Evolutionary conservation across 2,888 invertebrate species (phyloP), one percentile per base, ranked within the genome.

Genomic region (Flabesymbios commensalis): DNA sequence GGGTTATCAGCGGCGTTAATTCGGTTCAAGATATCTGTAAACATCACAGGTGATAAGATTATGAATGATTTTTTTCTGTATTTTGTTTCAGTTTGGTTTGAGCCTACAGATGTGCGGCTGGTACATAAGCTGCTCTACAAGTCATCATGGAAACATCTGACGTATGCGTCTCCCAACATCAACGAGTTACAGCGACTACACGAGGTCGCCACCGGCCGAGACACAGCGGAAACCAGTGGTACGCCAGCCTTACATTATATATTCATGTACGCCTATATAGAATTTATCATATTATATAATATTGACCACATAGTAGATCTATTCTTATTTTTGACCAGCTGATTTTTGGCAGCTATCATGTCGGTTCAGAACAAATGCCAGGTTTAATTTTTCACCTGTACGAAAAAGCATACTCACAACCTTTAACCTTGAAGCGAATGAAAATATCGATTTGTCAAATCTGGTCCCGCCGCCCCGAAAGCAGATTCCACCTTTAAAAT

Each of bases 21-120:
- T 24, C 22, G 24, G 39, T 36, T 36, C n/a, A n/a, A n/a, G n/a
- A n/a, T n/a, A n/a, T n/a, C n/a, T 36, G 39, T n/a, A 36, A 10
- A n/a, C n/a, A 10, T 14, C 39, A 36, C 10, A 36, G 39, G 39
- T 36, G 39, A 36, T 14, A 36, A 10, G 39, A n/a, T 36, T 36
- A 36, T 14, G 10, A 14, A 36, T n/a, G 39, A 36, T 10, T 36
- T 10, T 36, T 36, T n/a, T 10, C n/a, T 10, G 45, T 45, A n/a
- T 45, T n/a, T 80, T 80, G 74, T 89, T 88, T 68, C 87, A 89
- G 93, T 93, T 5, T 92, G 93, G 86, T 94, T 89, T 79, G 95
- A 95, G 79, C 93, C 94, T 1, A 94, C 94, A 0, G 94, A 94
- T 75, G 84, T 88, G 74, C 86, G 88, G 69, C 90, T 91, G 77